A percentile compares a stretch with the other conserved stretches of the same genome.
These are phyloP conservation scores for Microctonus brassicae DNA, from an alignment of 2,888 invertebrate species.

Conservation along the genomic window DNA sequence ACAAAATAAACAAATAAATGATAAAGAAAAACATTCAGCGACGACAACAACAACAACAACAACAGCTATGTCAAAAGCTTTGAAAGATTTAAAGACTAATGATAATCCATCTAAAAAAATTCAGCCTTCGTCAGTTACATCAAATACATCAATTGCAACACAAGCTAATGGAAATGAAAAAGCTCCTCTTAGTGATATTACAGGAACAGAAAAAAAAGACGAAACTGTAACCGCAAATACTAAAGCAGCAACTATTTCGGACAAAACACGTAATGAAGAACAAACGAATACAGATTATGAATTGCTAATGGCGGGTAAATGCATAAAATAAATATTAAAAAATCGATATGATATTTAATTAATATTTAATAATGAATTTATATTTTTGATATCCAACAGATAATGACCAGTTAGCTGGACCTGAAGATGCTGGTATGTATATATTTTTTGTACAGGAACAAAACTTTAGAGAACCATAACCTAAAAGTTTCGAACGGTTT, in stretches of 20 bases:
- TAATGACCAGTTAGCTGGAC: not conserved
- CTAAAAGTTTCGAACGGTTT: no score
- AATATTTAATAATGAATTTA: not conserved
- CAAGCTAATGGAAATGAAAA: not conserved
- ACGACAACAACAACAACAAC: no score
- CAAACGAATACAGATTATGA: conserved; percentile 12
- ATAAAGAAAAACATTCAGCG: no score
- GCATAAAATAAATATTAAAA: not conserved
- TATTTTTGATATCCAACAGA: not conserved
- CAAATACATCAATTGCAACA: no score
- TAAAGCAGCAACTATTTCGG: conserved; percentile 39
- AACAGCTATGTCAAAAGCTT: no score
- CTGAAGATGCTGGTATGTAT: not conserved
- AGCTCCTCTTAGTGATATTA: not conserved
- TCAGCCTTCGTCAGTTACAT: no score
- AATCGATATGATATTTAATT: not conserved
- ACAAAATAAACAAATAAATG: no score
- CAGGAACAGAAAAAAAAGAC: not conserved
- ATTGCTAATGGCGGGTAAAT: conserved; percentile 3
- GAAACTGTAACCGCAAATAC: not conserved
- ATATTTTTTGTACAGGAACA: not conserved
- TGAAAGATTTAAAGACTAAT: no score
- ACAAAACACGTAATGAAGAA: conserved; percentile 42
- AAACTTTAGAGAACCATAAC: no score
- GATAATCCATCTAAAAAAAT: no score